A percentile compares a stretch with the other conserved stretches of the same genome.
Evolutionary conservation across 2,888 invertebrate species (phyloP).

Genomic region (Scelioninae gen. 1): DNA sequence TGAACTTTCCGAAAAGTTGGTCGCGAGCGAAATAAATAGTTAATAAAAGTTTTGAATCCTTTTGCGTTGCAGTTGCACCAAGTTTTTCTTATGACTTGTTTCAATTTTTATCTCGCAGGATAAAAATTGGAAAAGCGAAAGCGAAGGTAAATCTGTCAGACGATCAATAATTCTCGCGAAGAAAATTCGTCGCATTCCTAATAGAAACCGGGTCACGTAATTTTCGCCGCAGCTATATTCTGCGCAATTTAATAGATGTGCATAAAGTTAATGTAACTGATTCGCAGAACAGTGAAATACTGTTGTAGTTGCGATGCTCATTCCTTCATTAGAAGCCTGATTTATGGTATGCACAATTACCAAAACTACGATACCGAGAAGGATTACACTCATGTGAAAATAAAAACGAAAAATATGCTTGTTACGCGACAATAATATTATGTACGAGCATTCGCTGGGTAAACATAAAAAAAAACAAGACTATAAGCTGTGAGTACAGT

Average conservation of each 20-base stretch:
- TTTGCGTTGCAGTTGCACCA: background rate
- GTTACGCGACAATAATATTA: slow-evolving; percentile 44
- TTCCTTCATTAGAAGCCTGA: slow-evolving; percentile 61
- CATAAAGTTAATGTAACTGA: slow-evolving; percentile 58
- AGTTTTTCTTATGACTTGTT: slow-evolving; percentile 33
- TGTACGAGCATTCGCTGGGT: slow-evolving; percentile 1
- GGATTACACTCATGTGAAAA: slow-evolving; percentile 44
- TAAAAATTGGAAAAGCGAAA: slow-evolving; percentile 10
- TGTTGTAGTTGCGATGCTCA: slow-evolving; percentile 57
- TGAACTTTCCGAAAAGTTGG: slow-evolving; percentile 35
- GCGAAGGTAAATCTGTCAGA: background rate
- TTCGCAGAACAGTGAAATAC: slow-evolving; percentile 62
- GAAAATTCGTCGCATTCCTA: background rate
- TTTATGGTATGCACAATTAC: slow-evolving; percentile 66
- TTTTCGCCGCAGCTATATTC: slow-evolving; percentile 26
- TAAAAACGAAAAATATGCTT: slow-evolving; percentile 56
- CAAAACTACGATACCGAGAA: slow-evolving; percentile 42
- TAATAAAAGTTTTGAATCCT: slow-evolving; percentile 41
- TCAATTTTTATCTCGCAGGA: background rate
- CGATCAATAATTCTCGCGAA: slow-evolving; percentile 25
- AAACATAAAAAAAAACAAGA: background rate
- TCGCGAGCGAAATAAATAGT: slow-evolving; percentile 33
- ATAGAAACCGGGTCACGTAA: slow-evolving; percentile 10
- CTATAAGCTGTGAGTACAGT: background rate
- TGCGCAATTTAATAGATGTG: slow-evolving; percentile 43